Evolutionary conservation across 2,797 vertebrate genomes (phyloP), one percentile per base, ranked within the genome.

Genomic region (Typhlichthys subterraneus): DNA sequence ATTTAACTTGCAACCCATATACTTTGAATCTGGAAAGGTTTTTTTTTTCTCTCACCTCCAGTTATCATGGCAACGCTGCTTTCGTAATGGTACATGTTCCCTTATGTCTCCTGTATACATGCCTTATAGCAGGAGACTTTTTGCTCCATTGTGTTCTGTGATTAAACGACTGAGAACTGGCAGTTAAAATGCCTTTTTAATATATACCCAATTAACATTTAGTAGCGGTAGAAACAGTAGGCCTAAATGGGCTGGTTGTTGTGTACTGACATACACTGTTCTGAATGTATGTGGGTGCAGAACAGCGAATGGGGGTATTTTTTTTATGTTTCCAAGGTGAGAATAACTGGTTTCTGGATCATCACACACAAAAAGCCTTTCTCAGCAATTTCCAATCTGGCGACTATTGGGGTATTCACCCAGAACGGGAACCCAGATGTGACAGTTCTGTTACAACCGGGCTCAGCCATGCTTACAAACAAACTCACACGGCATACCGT

Each of bases 51-150:
- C 23, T 42, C 38, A 10, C 38, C 6, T 14, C 12, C 12, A 57
- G 82, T 86, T 78, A 74, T 50, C 72, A 86, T 83, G 67, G 79
- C 72, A 83, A 84, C 79, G 45, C 47, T 66, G 52, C 59, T 57
- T 77, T 76, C 56, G 15, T 84, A 85, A 84, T 81, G 61, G 63
- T 69, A 69, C 47, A 77, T 70, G 69, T 73, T 3, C 4, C 48
- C 60, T 64, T 61, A 53, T 70, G 57, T 48, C 63, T 83, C 76
- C 73, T 57, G 33, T 68, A 61, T 80, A 76, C 65, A 79, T 79
- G 71, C 61, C 49, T 55, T 53, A 63, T 69, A 82, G 81, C 61
- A 83, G 74, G 45, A 72, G 67, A 67, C 68, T 84, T 77, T 84
- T 60, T 75, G 48, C 61, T 73, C 53, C 60, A 68, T 81, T 83